These are phyloP conservation scores for Ochropleura plecta DNA, from an alignment of 2,888 invertebrate species.

Conservation along the genomic window DNA sequence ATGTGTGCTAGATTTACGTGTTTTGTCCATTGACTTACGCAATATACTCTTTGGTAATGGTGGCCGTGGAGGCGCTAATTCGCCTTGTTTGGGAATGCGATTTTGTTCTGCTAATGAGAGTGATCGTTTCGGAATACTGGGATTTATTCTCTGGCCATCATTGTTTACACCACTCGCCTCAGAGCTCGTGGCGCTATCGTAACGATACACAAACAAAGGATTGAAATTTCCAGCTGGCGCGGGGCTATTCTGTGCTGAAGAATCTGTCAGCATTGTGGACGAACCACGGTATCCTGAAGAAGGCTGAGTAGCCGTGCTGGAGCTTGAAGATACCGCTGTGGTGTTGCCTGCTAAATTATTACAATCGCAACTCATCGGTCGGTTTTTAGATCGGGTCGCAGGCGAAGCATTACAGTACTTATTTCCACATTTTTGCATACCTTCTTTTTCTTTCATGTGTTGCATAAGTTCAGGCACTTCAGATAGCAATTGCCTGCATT, in stretches of 20 bases:
- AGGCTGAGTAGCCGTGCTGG: slow-evolving; percentile 94
- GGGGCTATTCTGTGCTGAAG: slow-evolving; percentile 93
- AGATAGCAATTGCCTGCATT: slow-evolving; percentile 94
- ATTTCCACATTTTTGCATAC: slow-evolving; percentile 76
- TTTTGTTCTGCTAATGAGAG: slow-evolving; percentile 91
- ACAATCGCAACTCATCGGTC: slow-evolving; percentile 91
- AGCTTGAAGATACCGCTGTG: slow-evolving; percentile 92
- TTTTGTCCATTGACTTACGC: slow-evolving; percentile 91
- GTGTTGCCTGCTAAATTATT: slow-evolving; percentile 89
- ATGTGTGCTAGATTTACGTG: slow-evolving; percentile 87
- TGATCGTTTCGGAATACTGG: slow-evolving; percentile 92
- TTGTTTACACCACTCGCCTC: slow-evolving; percentile 93
- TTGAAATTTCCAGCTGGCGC: slow-evolving; percentile 91
- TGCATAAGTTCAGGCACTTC: slow-evolving; percentile 95
- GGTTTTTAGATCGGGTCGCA: slow-evolving; percentile 89
- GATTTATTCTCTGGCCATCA: slow-evolving; percentile 86
- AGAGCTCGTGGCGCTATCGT: slow-evolving; percentile 94
- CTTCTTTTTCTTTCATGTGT: slow-evolving; percentile 91
- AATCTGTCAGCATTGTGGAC: slow-evolving; percentile 95
- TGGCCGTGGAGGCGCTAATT: slow-evolving; percentile 92
- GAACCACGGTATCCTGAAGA: slow-evolving; percentile 97
- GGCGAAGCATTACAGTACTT: slow-evolving; percentile 86
- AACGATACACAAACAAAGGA: slow-evolving; percentile 95
- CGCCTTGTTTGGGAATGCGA: slow-evolving; percentile 84
- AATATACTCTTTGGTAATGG: slow-evolving; percentile 94